phyloP scores from a whole-genome alignment of 1,140 invertebrate species.

The Anoplolepis gracilipes region DNA sequence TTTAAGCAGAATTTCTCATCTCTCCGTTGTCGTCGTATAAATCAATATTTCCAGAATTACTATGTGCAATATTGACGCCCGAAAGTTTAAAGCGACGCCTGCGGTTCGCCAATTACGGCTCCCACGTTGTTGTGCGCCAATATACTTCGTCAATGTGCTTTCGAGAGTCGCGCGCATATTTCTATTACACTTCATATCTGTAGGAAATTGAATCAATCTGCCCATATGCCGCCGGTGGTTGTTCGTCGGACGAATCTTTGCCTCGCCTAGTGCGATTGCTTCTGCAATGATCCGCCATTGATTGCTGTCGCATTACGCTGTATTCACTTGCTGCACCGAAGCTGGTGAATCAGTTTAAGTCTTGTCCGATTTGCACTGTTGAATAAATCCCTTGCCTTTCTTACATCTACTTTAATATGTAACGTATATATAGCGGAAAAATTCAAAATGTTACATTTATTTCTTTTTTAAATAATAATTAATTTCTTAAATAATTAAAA shows the following conservation, averaged over 20 bases:
- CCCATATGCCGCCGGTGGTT: conserved; percentile 53
- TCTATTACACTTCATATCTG: conserved; percentile 66
- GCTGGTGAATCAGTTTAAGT: conserved; percentile 52
- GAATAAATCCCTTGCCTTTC: no score
- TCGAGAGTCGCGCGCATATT: conserved; percentile 60
- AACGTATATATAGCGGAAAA: no score
- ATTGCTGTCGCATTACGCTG: conserved; percentile 69
- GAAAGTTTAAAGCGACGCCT: conserved; percentile 32
- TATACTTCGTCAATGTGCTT: conserved; percentile 21
- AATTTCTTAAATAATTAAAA: no score
- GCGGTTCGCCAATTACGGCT: conserved; percentile 51
- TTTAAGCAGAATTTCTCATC: conserved; percentile 10
- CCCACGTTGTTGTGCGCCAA: conserved; percentile 44
- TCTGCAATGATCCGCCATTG: conserved; percentile 67
- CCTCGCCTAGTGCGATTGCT: conserved; percentile 55
- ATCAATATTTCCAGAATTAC: conserved; percentile 45
- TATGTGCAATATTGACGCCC: conserved; percentile 47
- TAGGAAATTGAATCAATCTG: conserved; percentile 59
- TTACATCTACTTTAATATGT: no score
- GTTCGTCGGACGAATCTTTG: conserved; percentile 50
- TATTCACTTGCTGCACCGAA: conserved; percentile 56
- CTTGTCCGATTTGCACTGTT: no score
- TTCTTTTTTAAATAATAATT: no score
- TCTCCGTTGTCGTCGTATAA: neutral
- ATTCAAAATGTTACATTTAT: no score